Percentiles rank a stretch among this genome's conserved stretches.
Evolutionary conservation across 2,113 vertebrate genomes (phyloP).

Genomic region (Aix galericulata): DNA sequence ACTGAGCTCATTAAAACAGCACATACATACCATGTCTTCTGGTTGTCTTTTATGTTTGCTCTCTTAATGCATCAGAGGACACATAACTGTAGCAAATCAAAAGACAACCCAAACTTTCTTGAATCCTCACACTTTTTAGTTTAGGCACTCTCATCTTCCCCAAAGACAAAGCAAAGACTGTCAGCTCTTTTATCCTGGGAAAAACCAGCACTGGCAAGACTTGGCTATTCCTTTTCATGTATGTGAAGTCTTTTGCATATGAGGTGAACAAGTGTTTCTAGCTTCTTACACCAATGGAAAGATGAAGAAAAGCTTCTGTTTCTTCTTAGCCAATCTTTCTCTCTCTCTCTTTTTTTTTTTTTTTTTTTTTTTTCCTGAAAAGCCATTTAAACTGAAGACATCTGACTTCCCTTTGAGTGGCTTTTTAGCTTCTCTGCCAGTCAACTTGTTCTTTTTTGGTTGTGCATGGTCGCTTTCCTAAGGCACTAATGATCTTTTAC

Average conservation of each 20-base stretch:
- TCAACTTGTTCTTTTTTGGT: not conserved
- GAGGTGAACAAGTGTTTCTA: not conserved
- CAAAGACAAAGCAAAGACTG: not conserved
- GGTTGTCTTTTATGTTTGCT: not conserved
- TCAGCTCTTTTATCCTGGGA: not conserved
- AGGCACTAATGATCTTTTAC: not conserved
- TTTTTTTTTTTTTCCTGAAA: not conserved
- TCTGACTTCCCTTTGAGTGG: not conserved
- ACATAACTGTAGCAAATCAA: rapidly evolving
- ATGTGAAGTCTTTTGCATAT: not conserved
- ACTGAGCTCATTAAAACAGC: not conserved
- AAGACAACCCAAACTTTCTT: not conserved
- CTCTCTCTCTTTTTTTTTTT: not conserved
- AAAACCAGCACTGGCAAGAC: not conserved
- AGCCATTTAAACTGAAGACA: not conserved
- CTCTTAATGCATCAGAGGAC: not conserved
- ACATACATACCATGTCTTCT: not conserved
- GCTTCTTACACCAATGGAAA: not conserved
- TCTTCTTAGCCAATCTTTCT: not conserved
- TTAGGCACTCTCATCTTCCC: not conserved
- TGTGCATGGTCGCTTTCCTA: not conserved
- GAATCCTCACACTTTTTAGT: not conserved
- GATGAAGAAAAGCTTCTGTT: not conserved
- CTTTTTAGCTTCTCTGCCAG: not conserved
- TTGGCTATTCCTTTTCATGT: not conserved